Conservation (phyloP, 1,140 invertebrate species). For the Drosophila lini region DNA sequence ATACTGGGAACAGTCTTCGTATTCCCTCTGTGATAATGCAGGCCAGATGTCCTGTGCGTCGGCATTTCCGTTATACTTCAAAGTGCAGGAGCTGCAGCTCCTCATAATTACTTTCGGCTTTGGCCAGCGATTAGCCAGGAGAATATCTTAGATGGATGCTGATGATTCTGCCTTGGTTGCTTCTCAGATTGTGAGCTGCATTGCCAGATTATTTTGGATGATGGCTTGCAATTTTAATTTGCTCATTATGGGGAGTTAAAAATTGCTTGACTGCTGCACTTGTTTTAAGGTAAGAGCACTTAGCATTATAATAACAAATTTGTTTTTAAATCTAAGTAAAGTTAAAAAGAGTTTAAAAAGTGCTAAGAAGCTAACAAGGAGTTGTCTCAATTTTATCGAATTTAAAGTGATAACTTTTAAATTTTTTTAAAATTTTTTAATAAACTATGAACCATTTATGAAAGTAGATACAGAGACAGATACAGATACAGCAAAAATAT, state of each 20-base stretch:
- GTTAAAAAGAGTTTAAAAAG: neutral
- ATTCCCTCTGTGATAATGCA: conserved; percentile 1
- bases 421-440: too few species aligned
- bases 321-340: neutral
- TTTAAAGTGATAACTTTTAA: neutral
- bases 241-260: neutral
- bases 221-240: conserved; percentile 9
- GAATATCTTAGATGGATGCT: conserved; percentile 12
- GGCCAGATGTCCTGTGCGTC: conserved; percentile 31
- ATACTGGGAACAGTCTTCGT: conserved; percentile 45
- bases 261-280: neutral
- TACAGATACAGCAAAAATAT: neutral
- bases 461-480: too few species aligned
- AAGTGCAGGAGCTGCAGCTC: conserved; percentile 27
- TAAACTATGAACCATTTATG: neutral
- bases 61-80: conserved; percentile 44
- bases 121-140: conserved; percentile 34
- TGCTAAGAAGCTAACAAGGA: neutral
- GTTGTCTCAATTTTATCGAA: too few species aligned
- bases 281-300: neutral
- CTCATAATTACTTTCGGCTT: conserved; percentile 41
- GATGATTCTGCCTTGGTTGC: neutral
- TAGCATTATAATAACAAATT: neutral
- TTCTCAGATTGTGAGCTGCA: conserved; percentile 3
- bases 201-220: conserved; percentile 12